Base-by-base conservation (phyloP, 2,113 vertebrate genomes). In the Gobio gobio region DNA sequence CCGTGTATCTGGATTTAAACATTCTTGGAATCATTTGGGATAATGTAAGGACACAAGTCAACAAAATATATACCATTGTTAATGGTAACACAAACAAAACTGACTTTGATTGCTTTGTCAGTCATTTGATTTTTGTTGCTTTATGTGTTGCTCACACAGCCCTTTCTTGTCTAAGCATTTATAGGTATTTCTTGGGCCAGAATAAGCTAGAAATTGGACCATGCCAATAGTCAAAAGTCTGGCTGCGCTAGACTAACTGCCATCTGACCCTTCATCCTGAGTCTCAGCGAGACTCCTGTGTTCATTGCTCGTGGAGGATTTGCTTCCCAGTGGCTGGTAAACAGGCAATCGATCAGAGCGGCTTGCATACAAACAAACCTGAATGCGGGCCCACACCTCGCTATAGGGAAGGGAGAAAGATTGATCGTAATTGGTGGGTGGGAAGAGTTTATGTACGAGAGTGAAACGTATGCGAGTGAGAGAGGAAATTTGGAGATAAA, bases 271-370 rank as follows among this genome's bases (percentile, higher is more conserved):
- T 9, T 77, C 78, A 58, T 74, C 56, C 68, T 70, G n/a, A 26
- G 22, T 24, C 80, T 80, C 87, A 74, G 81, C 61, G 49, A 45
- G 73, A 29, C 36, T 83, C 61, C 22, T 22, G 76, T 77, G 59
- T 76, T 77, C 59, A 47, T 29, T 81, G 77, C 83, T 86, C 33
- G 59, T 43, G 68, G 29, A 83, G 68, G 49, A 29, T 86, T 86
- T 83, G 81, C 80, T 64, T 85, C 73, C 82, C 85, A 84, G 81
- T 75, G 22, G 47, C 80, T 87, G 54, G 83, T 74, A 89, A 89
- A 91, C 83, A 83, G 85, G 76, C 91, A 90, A 92, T 93, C 90
- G 87, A 93, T 94, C 87, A 74, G 63, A 78, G 80, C 73, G 86
- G 83, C 89, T 87, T 88, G 90, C 85, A 91, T 86, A 88, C 91